Base-by-base conservation (phyloP, 1,140 invertebrate species). In the Pseudomyrmex dendroicus region DNA sequence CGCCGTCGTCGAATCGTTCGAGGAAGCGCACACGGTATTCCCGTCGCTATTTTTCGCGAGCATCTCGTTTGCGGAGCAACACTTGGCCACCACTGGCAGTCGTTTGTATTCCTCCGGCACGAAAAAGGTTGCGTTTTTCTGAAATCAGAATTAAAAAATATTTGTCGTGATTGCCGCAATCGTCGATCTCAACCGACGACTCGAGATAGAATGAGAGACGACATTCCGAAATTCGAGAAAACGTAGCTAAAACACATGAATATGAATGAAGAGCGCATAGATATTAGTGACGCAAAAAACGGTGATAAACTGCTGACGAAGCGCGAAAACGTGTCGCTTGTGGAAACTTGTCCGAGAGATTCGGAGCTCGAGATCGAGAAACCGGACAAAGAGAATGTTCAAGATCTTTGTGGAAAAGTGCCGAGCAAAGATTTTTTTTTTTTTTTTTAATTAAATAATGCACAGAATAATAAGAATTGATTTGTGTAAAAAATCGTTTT, bases 21-120 rank as follows among this genome's bases (percentile, higher is more conserved):
- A 20, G 0, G 72, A 0, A 0, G 10, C 22, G 72, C 93, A 94
- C 9, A 59, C 15, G 8, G 88, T 80, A 1, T 63, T 20, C 0
- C 61, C 66, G 20, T 72, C 50, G 13, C 61, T 35, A 50, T 89
- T 83, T 89, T 86, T 91, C 0, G 56, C 8, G 0, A 94, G 62
- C 15, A 91, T 56, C 63, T 94, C 76, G 15, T 87, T 86, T 7
- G 89, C 0, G 15, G 90, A 50, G 64, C 94, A 94, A 82, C 93
- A 94, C 86, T 94, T 94, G 17, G 76, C 90, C 2, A 94, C 93
- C 7, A 91, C 8, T 9, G 93, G 91, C 25, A 92, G 67, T 0
- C n/a, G 20, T 61, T 61, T 82, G 9, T 91, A 89, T 17, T 90
- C 61, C 0, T 78, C 46, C 5, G 87, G 77, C 20, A 85, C 46